These are phyloP conservation scores for Microchirus variegatus DNA, from an alignment of 2,797 vertebrate genomes.

Conservation along the genomic window DNA sequence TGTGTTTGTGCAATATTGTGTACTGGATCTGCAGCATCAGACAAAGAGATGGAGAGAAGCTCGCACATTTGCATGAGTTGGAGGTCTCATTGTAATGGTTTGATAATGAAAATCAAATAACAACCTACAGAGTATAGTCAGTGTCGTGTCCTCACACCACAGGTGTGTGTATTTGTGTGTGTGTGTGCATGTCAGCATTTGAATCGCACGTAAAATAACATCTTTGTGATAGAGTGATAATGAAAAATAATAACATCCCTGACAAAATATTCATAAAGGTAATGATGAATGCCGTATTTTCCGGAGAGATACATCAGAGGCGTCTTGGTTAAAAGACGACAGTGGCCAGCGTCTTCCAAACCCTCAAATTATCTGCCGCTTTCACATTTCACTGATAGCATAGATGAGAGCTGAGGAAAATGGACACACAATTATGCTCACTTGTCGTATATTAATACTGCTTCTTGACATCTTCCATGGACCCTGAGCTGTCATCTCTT, in stretches of 20 bases:
- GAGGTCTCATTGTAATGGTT: slow-evolving; percentile 60
- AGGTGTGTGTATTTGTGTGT: slow-evolving; percentile 39
- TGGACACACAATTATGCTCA: slow-evolving; percentile 99
- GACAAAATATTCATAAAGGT: slow-evolving; percentile 80
- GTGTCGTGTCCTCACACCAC: slow-evolving; percentile 48
- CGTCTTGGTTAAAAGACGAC: slow-evolving; percentile 74
- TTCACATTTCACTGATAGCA: slow-evolving; percentile 85
- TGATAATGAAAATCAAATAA: slow-evolving; percentile 72
- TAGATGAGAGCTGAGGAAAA: slow-evolving; percentile 85
- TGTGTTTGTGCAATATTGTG: slow-evolving; percentile 29
- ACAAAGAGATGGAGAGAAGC: slow-evolving; percentile 50
- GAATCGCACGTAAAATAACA: slow-evolving; percentile 63
- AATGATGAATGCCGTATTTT: slow-evolving; percentile 78
- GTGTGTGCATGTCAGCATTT: slow-evolving; percentile 41
- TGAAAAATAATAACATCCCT: slow-evolving; percentile 81
- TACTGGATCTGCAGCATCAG: slow-evolving; percentile 38
- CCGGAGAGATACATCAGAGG: slow-evolving; percentile 70
- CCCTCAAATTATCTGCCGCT: slow-evolving; percentile 84
- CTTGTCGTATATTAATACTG: slow-evolving; percentile 99
- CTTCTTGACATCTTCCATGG: slow-evolving; percentile 99
- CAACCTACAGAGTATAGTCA: slow-evolving; percentile 49
- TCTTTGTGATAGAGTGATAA: slow-evolving; percentile 75
- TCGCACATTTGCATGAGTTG: slow-evolving; percentile 60
- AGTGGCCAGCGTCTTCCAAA: slow-evolving; percentile 65
- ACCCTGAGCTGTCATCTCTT: slow-evolving; percentile 99